Base-by-base conservation (phyloP, 1,140 invertebrate species). In the Sitobion miscanthi region DNA sequence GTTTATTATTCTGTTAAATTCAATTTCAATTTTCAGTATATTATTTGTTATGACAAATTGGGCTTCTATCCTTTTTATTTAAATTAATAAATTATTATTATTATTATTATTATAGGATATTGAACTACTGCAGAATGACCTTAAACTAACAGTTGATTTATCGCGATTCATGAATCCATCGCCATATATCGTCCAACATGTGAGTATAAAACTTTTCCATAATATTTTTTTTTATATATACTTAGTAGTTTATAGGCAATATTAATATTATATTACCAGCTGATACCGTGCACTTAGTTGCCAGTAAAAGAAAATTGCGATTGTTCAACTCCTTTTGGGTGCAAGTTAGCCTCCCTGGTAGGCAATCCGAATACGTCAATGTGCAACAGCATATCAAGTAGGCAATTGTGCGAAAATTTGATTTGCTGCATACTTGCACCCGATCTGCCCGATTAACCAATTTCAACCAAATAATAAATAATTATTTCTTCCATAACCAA, bases 81-180 rank as follows among this genome's bases (percentile, higher is more conserved):
- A 62, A 62, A 30, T 30, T 23, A 62, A 30, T 62, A 62, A 62
- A 62, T 62, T 62, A 52, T n/a, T 89, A 54, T 45, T 30, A 90
- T 45, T 77, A 20, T 49, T 38, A 20, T 94, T 54, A 88, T 88
- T 42, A 25, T 92, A 96, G 95, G 94, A 95, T 88, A 95, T 97
- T 49, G 94, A 95, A 45, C 95, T 97, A 93, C 95, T 95, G 2
- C 96, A 97, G 6, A 95, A 96, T 94, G 98, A 99, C 95, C 96
- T 97, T 95, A 96, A 97, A 8, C 98, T 96, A 95, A 97, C 96
- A 0, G 96, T 99, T 38, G 98, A 99, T 95, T 95, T 99, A 77
- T 96, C 97, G 87, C 98, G 98, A 0, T 99, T 98, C 94, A 98
- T 99, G 97, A 99, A 99, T 96, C 97, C 98, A 82, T 97, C 98